These are phyloP conservation scores for Pituophis catenifer DNA, from an alignment of 2,113 vertebrate genomes.

Conservation along the genomic window DNA sequence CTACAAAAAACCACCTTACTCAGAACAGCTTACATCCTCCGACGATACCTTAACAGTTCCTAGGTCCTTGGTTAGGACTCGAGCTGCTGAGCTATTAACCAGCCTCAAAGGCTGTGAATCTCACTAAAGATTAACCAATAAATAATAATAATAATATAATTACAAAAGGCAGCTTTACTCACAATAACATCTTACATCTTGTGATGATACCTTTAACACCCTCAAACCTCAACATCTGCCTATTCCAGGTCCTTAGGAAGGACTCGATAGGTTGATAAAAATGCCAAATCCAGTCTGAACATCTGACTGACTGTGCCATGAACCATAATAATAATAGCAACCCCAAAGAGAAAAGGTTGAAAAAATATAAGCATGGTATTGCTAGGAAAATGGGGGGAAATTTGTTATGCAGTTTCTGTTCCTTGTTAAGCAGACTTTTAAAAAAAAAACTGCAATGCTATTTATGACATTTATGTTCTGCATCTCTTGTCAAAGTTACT, in stretches of 20 bases:
- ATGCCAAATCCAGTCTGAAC: not conserved
- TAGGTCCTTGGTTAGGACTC: no score
- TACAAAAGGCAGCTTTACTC: not conserved
- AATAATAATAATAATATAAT: not conserved
- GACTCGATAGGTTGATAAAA: not conserved
- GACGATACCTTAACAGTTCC: no score
- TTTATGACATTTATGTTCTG: not conserved
- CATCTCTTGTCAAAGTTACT: not conserved
- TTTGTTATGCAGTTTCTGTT: not conserved
- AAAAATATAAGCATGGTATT: not conserved
- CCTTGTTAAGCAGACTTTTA: not conserved
- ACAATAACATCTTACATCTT: not conserved
- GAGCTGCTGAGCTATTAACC: no score
- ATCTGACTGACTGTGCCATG: not conserved
- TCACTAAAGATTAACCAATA: no score
- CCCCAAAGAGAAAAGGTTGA: not conserved
- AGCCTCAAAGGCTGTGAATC: no score
- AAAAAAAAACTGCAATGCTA: not conserved
- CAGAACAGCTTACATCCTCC: no score
- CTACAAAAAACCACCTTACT: no score
- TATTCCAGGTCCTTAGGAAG: not conserved
- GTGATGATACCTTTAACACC: not conserved
- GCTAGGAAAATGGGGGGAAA: not conserved
- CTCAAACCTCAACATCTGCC: not conserved
- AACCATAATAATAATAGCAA: not conserved